Conservation (phyloP, 2,113 vertebrate genomes). For the Eidolon helvum region DNA sequence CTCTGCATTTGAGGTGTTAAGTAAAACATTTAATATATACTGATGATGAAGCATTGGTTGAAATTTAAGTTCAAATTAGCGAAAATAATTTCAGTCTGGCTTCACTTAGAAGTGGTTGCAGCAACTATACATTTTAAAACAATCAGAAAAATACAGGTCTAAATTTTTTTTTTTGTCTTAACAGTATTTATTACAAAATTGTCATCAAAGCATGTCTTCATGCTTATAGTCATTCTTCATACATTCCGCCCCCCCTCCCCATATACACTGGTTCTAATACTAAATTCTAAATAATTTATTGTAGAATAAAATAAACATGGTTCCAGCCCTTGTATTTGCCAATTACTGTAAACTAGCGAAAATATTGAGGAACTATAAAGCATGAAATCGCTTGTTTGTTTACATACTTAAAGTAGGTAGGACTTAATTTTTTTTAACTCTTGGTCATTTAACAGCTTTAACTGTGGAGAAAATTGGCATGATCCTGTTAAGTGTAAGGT, state of each 20-base stretch:
- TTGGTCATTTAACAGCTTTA: constrained; percentile 90
- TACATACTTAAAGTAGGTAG: neutral
- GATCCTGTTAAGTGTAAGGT: constrained; percentile 99
- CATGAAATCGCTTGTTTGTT: neutral
- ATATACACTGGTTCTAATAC: neutral
- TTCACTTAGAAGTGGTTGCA: neutral
- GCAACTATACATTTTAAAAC: neutral
- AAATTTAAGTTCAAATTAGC: constrained; percentile 21
- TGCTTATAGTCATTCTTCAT: neutral
- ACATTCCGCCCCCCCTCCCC: neutral
- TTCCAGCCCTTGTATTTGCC: neutral
- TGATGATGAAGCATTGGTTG: neutral
- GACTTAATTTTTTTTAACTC: constrained; percentile 34
- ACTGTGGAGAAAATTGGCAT: constrained; percentile 99
- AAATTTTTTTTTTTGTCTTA: neutral
- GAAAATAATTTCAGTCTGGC: neutral
- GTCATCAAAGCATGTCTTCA: neutral
- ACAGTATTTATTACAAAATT: neutral
- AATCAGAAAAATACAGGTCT: neutral
- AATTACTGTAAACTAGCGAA: neutral
- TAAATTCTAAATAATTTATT: neutral
- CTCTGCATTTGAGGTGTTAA: neutral
- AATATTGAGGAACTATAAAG: neutral
- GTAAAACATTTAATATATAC: neutral
- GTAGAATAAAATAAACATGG: neutral